Evolutionary conservation across 2,797 vertebrate genomes (phyloP), one percentile per base, ranked within the genome.

Genomic region (Heliangelus exortis): DNA sequence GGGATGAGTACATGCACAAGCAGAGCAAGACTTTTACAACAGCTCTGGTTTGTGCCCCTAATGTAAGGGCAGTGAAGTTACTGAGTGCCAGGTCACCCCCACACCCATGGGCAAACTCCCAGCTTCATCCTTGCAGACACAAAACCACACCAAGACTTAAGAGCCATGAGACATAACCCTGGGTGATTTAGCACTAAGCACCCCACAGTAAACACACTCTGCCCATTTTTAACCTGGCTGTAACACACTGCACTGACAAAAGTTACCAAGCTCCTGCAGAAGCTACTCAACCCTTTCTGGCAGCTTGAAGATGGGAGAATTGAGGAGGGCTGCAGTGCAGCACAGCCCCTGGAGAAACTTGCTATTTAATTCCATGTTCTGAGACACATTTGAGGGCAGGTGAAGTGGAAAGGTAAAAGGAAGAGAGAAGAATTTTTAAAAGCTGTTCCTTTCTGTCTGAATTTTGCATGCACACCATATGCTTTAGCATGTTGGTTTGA

Each of bases 401-500:
- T 77, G 65, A 89, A 89, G 45, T 55, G n/a, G 68, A 63, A 92
- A 57, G 45, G 47, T 28, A 94, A 82, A 69, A 68, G 78, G 51
- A 87, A 65, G 9, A 36, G 7, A 66, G 75, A 12, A 87, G 12
- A 54, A 54, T 89, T 85, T 79, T 17, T 3, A 75, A 88, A 72
- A 85, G 75, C 71, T 80, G 50, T 21, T 93, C 47, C 68, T 76
- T 89, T 92, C 92, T 65, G 20, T 5, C 18, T 89, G 79, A 74
- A 68, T 88, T 87, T 87, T 71, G 34, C 80, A 89, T 69, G 83
- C 48, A 12, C 31, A 50, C 79, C 88, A 89, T 63, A 80, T 87
- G 87, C 29, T 85, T 76, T 12, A 43, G 45, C 57, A 63, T 41
- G 48, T 41, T 93, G 74, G 7, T 87, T 63, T 75, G 48, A 73